Evolutionary conservation across 1,140 invertebrate species (phyloP).

Genomic region (Papilio aristodemus): DNA sequence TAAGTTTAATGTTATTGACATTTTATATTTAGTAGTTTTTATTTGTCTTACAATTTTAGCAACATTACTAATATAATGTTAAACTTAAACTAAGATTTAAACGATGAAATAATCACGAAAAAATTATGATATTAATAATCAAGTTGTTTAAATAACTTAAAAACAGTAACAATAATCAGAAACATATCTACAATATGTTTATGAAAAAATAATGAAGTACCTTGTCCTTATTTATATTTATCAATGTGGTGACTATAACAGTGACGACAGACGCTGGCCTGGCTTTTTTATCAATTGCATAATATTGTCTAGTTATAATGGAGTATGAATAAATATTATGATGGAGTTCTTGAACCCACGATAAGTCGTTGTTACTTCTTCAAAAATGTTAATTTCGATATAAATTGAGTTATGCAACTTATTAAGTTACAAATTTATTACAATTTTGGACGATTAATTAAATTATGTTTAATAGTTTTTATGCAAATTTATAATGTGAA

Average conservation of each 20-base stretch:
- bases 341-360: neutral
- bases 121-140: too few relatives aligned
- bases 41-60: too few relatives aligned
- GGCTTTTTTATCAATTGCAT: slow-evolving; percentile 4
- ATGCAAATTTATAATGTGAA: neutral
- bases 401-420: neutral
- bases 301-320: slow-evolving; percentile 3
- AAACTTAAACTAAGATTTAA: too few relatives aligned
- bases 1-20: too few relatives aligned
- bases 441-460: neutral
- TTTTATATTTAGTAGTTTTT: too few relatives aligned
- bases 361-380: neutral
- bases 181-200: neutral
- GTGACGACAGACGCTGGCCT: neutral
- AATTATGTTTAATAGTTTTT: neutral
- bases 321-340: slow-evolving; percentile 8
- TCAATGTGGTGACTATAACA: neutral
- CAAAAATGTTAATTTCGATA: slow-evolving; percentile 4
- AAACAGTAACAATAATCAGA: neutral
- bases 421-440: neutral
- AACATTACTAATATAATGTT: too few relatives aligned
- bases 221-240: neutral
- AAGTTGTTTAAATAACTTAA: too few relatives aligned
- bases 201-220: neutral
- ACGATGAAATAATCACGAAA: too few relatives aligned